A percentile compares a stretch with the other conserved stretches of the same genome.
phyloP scores from a whole-genome alignment of 2,888 invertebrate genomes.

The Yponomeuta malinellus region DNA sequence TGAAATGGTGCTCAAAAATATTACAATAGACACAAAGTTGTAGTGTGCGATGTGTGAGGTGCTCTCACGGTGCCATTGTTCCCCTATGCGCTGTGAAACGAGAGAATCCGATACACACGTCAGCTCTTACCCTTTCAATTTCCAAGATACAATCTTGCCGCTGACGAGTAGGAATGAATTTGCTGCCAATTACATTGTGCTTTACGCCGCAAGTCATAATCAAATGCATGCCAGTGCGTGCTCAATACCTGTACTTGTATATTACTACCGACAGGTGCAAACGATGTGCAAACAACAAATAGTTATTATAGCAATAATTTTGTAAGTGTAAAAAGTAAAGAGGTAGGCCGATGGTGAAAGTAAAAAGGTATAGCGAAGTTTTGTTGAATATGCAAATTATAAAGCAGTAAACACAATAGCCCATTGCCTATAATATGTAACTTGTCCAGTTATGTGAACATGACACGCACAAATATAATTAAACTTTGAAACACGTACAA shows the following conservation, averaged over 20 bases:
- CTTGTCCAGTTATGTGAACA: slow-evolving; percentile 4
- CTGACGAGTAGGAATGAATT: neutral
- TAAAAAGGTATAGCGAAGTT: slow-evolving; percentile 3
- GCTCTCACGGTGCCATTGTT: slow-evolving; percentile 70
- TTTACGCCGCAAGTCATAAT: neutral
- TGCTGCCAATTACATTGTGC: neutral
- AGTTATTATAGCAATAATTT: neutral
- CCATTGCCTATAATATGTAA: neutral
- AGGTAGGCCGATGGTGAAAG: neutral
- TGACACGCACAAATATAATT: slow-evolving; percentile 4
- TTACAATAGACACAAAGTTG: neutral
- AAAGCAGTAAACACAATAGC: neutral
- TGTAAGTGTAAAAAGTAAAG: neutral
- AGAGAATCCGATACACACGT: slow-evolving; percentile 52
- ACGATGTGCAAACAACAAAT: neutral
- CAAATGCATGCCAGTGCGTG: slow-evolving; percentile 5
- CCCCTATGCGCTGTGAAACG: slow-evolving; percentile 47
- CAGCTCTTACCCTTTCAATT: slow-evolving; percentile 58
- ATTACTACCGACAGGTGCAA: neutral
- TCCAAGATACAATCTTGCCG: neutral
- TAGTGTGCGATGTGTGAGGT: slow-evolving; percentile 42
- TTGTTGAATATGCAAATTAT: neutral
- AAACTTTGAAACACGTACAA: neutral
- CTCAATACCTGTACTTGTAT: neutral
- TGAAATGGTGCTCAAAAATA: neutral